phyloP scores from a whole-genome alignment of 2,797 vertebrate genomes.

The Microhierax caerulescens region DNA sequence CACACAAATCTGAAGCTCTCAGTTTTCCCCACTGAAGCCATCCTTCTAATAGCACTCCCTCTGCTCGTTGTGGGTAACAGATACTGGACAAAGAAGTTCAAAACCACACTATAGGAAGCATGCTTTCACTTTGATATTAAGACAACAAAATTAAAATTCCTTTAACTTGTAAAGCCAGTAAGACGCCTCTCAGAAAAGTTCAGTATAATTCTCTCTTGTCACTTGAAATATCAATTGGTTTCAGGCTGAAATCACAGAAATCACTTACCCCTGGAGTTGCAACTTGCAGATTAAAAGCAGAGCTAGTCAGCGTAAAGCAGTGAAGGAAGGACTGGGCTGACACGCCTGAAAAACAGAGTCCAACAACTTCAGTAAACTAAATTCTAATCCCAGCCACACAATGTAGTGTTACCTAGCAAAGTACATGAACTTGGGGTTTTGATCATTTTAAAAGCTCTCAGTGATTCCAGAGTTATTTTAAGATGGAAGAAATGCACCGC shows the following conservation, averaged over 20 bases:
- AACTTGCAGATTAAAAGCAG: constrained; percentile 92
- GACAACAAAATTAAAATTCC: not conserved
- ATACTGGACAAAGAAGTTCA: not conserved
- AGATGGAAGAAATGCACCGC: fast-evolving
- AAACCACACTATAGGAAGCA: fast-evolving
- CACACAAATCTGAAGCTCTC: not conserved
- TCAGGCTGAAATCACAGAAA: not conserved
- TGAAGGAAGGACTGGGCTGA: constrained; percentile 91
- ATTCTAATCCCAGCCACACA: not conserved
- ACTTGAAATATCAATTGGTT: not conserved
- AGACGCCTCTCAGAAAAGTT: not conserved
- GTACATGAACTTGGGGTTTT: fast-evolving
- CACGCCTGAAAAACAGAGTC: constrained; percentile 81
- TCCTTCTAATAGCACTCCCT: not conserved
- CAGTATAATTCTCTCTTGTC: not conserved
- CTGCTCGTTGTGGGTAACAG: not conserved
- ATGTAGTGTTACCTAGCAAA: not conserved
- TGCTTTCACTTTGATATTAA: not conserved
- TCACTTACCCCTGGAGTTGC: constrained; percentile 92
- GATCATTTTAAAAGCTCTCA: not conserved
- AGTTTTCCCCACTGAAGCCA: not conserved
- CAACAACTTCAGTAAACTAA: not conserved
- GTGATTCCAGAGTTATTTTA: not conserved
- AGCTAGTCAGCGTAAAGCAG: constrained; percentile 85
- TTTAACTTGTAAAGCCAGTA: fast-evolving